Evolutionary conservation across 2,113 vertebrate species (phyloP).

Genomic region (Protobothrops flavoviridis): DNA sequence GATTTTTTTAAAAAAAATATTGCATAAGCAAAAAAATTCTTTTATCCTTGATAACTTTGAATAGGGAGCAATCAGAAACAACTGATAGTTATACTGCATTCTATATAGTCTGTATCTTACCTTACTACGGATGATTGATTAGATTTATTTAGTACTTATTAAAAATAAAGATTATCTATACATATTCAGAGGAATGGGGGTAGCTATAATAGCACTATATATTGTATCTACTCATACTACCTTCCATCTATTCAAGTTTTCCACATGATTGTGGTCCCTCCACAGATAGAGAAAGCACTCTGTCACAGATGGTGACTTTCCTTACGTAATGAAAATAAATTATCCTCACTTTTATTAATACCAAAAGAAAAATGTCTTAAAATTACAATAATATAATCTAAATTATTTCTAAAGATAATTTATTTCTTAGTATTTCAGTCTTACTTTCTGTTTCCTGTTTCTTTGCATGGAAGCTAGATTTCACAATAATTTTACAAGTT

Average conservation of each 20-base stretch:
- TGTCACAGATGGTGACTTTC: no score
- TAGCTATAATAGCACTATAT: no score
- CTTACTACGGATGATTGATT: background rate
- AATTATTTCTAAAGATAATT: background rate
- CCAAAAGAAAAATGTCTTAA: background rate
- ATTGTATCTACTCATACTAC: no score
- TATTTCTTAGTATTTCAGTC: background rate
- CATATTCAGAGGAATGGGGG: no score
- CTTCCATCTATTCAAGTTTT: no score
- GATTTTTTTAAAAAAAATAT: background rate
- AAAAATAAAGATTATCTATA: no score
- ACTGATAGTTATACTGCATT: background rate
- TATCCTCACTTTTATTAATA: no score
- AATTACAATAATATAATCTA: background rate
- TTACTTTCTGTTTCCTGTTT: background rate
- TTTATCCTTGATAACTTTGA: background rate
- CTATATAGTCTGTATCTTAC: background rate
- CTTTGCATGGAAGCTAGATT: background rate
- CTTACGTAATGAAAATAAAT: no score
- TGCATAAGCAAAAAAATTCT: background rate
- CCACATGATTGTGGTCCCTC: no score
- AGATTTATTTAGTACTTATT: no score
- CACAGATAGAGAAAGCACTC: no score
- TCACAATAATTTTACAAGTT: background rate
- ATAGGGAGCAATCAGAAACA: background rate